phyloP scores from a whole-genome alignment of 2,797 vertebrate genomes.

The Falco peregrinus region DNA sequence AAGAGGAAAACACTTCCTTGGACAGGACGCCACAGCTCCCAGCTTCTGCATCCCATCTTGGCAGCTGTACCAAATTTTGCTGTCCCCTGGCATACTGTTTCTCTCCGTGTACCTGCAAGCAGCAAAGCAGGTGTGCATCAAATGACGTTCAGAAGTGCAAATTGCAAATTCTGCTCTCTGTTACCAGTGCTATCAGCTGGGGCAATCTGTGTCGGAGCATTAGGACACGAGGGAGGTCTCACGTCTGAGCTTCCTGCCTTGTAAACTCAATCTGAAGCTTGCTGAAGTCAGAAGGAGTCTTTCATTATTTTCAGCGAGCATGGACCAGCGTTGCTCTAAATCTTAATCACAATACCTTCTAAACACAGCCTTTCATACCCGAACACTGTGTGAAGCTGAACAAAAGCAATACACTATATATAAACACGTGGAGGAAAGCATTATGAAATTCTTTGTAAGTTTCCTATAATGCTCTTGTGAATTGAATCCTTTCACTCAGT shows the following conservation, averaged over 20 bases:
- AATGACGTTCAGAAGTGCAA: neutral
- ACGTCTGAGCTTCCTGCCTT: neutral
- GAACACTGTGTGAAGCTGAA: neutral
- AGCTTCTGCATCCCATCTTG: neutral
- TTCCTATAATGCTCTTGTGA: constrained; percentile 4
- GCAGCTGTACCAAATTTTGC: neutral
- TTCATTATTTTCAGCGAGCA: neutral
- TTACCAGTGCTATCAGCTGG: neutral
- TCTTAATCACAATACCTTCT: neutral
- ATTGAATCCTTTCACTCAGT: constrained; percentile 21
- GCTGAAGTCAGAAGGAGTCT: neutral
- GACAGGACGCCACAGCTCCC: fast-evolving
- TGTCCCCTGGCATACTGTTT: neutral
- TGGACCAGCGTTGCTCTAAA: constrained; percentile 9
- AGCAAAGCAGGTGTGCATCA: neutral
- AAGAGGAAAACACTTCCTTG: neutral
- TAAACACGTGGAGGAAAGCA: constrained; percentile 4
- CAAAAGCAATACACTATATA: constrained; percentile 50
- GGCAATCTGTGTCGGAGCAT: neutral
- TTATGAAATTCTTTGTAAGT: neutral
- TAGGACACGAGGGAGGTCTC: neutral
- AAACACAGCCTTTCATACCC: constrained; percentile 11
- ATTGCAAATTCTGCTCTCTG: neutral
- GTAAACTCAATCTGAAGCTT: neutral
- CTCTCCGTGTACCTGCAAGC: fast-evolving